Conservation (phyloP, 2,888 invertebrate species). For the Coleophora flavipennella region DNA sequence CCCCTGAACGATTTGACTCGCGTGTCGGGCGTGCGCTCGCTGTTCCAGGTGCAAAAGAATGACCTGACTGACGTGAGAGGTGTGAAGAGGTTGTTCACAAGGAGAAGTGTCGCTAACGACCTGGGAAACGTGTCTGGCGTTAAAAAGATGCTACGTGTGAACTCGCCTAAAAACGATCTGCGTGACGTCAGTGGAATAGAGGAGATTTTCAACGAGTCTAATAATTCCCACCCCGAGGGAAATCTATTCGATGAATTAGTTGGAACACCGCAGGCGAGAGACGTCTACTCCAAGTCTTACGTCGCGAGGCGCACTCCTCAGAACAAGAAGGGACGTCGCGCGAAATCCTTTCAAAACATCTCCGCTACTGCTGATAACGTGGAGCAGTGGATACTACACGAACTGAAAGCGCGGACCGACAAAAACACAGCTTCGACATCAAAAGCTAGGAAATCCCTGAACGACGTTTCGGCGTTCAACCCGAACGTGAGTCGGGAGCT, state of each 20-base stretch:
- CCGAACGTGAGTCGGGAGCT: conserved; percentile 25
- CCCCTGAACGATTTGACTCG: conserved; percentile 37
- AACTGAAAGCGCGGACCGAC: conserved; percentile 28
- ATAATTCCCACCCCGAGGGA: conserved; percentile 20
- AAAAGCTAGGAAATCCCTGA: background rate
- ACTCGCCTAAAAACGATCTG: conserved; percentile 43
- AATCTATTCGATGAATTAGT: conserved; percentile 36
- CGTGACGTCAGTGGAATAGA: conserved; percentile 49
- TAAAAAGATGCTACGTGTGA: conserved; percentile 25
- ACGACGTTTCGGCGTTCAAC: conserved; percentile 6
- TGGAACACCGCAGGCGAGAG: conserved; percentile 33
- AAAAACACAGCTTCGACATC: conserved; percentile 7
- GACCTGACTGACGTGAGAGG: conserved; percentile 48
- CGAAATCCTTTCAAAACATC: conserved; percentile 25
- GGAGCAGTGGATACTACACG: conserved; percentile 41
- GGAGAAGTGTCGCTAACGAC: conserved; percentile 38
- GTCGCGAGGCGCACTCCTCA: conserved; percentile 17
- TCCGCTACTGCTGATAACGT: conserved; percentile 24
- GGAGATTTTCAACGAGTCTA: conserved; percentile 37
- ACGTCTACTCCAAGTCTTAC: conserved; percentile 45
- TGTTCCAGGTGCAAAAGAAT: conserved; percentile 29
- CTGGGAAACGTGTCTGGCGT: conserved; percentile 48
- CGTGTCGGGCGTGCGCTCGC: conserved; percentile 29
- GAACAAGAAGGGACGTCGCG: conserved; percentile 15
- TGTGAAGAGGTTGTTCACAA: conserved; percentile 38